These are phyloP conservation scores for Hemithea aestivaria DNA, from an alignment of 2,888 invertebrate species.

Conservation along the genomic window DNA sequence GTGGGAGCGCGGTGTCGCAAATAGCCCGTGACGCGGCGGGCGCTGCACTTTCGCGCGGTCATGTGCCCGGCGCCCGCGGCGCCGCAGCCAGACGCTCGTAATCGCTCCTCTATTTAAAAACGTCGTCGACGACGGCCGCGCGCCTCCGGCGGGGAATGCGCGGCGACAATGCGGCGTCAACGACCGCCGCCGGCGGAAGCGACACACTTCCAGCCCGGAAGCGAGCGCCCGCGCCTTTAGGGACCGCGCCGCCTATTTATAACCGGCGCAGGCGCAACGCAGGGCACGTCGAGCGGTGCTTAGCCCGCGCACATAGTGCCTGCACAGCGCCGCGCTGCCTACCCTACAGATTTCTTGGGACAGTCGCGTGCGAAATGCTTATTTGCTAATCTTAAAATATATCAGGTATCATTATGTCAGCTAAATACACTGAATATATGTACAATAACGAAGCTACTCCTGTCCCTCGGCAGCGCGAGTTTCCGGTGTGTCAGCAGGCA, in stretches of 20 bases:
- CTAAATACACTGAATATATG: no score
- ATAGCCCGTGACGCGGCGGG: slow-evolving; percentile 75
- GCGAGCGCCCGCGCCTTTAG: slow-evolving; percentile 74
- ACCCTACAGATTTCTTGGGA: no score
- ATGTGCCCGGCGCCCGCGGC: slow-evolving; percentile 56
- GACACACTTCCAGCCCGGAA: slow-evolving; percentile 78
- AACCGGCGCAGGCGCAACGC: slow-evolving; percentile 52
- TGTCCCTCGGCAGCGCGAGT: no score
- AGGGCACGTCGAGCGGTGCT: slow-evolving; percentile 32
- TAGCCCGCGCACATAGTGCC: no score
- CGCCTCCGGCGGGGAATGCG: slow-evolving; percentile 61
- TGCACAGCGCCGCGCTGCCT: slow-evolving; percentile 8
- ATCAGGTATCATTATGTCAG: no score
- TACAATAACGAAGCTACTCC: no score
- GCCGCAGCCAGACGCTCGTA: slow-evolving; percentile 70
- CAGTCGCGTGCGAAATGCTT: no score
- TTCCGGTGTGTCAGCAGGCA: no score
- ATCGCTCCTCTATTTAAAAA: slow-evolving; percentile 76
- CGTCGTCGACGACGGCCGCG: slow-evolving; percentile 56
- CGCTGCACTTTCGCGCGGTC: slow-evolving; percentile 77
- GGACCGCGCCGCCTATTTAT: slow-evolving; percentile 70
- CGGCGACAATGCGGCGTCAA: slow-evolving; percentile 72
- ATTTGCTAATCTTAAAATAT: no score
- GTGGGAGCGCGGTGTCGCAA: slow-evolving; percentile 48
- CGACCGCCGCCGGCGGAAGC: slow-evolving; percentile 76